Conservation (phyloP, 2,113 vertebrate species). For the Otolemur garnettii region DNA sequence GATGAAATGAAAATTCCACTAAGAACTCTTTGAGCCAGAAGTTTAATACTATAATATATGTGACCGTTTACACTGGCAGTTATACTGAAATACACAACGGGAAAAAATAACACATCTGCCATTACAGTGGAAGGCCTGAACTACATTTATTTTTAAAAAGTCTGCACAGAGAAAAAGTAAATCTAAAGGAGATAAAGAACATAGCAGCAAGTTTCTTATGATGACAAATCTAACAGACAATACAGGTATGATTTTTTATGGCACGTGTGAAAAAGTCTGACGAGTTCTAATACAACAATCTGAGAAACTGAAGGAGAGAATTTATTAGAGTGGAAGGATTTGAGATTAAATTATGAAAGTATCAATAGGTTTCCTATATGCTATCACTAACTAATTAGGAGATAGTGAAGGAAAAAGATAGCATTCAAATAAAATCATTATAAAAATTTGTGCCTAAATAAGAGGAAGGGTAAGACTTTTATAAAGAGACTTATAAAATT, state of each 20-base stretch:
- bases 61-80: neutral
- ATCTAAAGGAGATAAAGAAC: neutral
- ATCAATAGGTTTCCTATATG: neutral
- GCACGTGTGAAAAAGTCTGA: neutral
- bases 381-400: slow-evolving; percentile 15
- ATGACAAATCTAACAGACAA: neutral
- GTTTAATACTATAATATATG: too few species aligned
- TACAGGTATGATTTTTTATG: neutral
- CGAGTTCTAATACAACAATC: neutral
- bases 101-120: neutral
- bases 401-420: neutral
- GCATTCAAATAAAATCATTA: neutral
- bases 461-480: neutral
- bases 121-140: neutral
- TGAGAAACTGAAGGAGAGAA: neutral
- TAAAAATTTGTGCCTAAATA: neutral
- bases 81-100: neutral
- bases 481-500: neutral
- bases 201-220: neutral
- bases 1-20: neutral
- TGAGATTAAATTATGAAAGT: slow-evolving; percentile 34
- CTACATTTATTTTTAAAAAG: neutral
- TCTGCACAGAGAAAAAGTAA: slow-evolving; percentile 17
- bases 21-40: neutral
- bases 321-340: neutral